Base-by-base conservation (phyloP, 1,140 invertebrate genomes). In the Heliconius nattereri region DNA sequence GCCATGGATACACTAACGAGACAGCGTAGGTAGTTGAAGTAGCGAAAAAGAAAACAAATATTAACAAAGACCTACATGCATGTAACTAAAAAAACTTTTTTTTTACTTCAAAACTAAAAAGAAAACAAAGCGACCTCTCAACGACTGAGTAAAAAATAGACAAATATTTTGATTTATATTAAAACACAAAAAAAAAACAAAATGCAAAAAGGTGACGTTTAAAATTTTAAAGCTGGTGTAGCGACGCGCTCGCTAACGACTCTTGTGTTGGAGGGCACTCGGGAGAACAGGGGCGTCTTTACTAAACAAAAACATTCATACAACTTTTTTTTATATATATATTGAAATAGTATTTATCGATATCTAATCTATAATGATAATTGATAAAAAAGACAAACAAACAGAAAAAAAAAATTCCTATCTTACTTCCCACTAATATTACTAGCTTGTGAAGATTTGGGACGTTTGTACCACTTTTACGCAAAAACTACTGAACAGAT, bases 261-360 rank as follows among this genome's bases (percentile, higher is more conserved):
- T 83, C 89, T 90, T 82, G 81, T 84, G 83, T 79, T 77, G 66
- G 79, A 89, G 87, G 73, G 89, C 86, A 66, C 89, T 89, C 81
- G 80, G 79, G 75, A 81, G 76, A 85, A 82, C 82, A 83, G 78
- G 78, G 74, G 76, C 81, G 79, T 81, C 78, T 83, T 82, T 80
- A 77, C 79, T 73, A 76, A 80, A 76, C 79, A 80, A 80, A 57
- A 80, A 71, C 70, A 76, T 73, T 29, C 70, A 71, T 7, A 80
- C 79, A 80, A 80, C 76, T n/a, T n/a, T n/a, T n/a, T n/a, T n/a
- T n/a, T n/a, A n/a, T n/a, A n/a, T n/a, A n/a, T n/a, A n/a, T 0
- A 49, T 73, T 6, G 40, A 74, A 52, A 74, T 23, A 23, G 23
- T 37, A 75, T 57, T n/a, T 7, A 23, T 57, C 19, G 26, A 29